Evolutionary conservation across 2,797 vertebrate genomes (phyloP).

Genomic region (Notamacropus eugenii): DNA sequence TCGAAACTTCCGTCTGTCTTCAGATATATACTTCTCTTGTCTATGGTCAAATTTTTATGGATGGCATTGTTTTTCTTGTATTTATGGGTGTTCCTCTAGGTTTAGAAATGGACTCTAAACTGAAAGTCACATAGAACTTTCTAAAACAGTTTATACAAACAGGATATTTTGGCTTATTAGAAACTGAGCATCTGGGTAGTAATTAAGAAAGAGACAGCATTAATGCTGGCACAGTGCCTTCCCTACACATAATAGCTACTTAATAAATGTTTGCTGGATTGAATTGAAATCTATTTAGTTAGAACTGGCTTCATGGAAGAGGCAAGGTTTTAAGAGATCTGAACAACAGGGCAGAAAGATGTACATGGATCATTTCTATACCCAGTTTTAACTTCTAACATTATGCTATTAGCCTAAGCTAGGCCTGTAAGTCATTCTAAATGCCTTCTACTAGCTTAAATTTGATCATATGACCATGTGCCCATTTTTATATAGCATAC

Average conservation of each 20-base stretch:
- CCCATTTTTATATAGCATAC: not conserved
- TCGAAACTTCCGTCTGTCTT: not conserved
- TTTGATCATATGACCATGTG: not conserved
- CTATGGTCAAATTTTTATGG: not conserved
- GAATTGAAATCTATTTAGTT: not conserved
- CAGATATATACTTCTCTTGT: not conserved
- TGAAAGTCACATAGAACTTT: not conserved
- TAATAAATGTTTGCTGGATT: not conserved
- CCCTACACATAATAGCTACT: not conserved
- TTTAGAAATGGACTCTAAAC: not conserved
- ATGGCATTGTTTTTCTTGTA: not conserved
- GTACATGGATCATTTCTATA: not conserved
- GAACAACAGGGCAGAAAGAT: not conserved
- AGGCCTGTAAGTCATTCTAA: not conserved
- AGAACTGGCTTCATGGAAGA: not conserved
- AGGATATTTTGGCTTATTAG: not conserved
- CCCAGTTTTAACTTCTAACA: slow-evolving; percentile 7
- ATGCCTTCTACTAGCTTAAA: slow-evolving; percentile 25
- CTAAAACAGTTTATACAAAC: not conserved
- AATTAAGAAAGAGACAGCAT: not conserved
- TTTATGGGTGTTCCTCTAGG: not conserved
- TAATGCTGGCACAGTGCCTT: not conserved
- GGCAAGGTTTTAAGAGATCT: not conserved
- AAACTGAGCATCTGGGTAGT: not conserved
- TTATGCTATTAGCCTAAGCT: not conserved